Conservation (phyloP, 2,797 vertebrate species). For the Pyrocephalus nanus region DNA sequence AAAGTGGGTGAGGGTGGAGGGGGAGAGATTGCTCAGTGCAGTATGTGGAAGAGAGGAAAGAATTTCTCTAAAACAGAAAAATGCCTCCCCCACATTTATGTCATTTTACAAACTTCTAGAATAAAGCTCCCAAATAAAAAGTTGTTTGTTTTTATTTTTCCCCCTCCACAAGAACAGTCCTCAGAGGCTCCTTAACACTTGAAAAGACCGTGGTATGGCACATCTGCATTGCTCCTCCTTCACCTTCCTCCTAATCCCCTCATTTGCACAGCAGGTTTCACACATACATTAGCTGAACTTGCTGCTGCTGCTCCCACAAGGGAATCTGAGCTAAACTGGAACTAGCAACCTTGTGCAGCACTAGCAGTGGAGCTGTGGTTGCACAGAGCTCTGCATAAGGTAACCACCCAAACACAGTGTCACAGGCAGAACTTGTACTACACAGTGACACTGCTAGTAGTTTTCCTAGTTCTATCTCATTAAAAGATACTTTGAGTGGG, state of each 20-base stretch:
- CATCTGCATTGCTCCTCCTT: background rate
- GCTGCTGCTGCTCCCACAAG: constrained; percentile 39
- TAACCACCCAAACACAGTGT: constrained; percentile 31
- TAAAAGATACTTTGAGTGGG: constrained; percentile 36
- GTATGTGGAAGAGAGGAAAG: constrained; percentile 45
- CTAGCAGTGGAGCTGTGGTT: constrained; percentile 15
- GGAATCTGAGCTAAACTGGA: constrained; percentile 14
- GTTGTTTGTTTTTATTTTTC: background rate
- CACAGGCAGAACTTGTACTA: constrained; percentile 54
- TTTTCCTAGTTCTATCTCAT: constrained; percentile 2
- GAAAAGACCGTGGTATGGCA: background rate
- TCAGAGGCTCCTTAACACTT: background rate
- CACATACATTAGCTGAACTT: constrained; percentile 4
- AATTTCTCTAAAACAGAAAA: constrained; percentile 47
- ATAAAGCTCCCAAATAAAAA: constrained; percentile 21
- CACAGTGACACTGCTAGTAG: constrained; percentile 28
- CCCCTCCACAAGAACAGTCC: background rate
- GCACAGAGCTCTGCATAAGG: constrained; percentile 40
- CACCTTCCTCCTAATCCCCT: background rate
- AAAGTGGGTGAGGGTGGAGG: constrained; percentile 48
- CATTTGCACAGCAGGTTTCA: constrained; percentile 3
- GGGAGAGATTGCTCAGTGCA: constrained; percentile 52
- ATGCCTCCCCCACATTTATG: constrained; percentile 48
- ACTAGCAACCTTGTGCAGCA: background rate
- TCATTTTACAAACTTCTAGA: constrained; percentile 56